Base-by-base conservation (phyloP, 1,140 invertebrate species). In the Procambarus clarkii region DNA sequence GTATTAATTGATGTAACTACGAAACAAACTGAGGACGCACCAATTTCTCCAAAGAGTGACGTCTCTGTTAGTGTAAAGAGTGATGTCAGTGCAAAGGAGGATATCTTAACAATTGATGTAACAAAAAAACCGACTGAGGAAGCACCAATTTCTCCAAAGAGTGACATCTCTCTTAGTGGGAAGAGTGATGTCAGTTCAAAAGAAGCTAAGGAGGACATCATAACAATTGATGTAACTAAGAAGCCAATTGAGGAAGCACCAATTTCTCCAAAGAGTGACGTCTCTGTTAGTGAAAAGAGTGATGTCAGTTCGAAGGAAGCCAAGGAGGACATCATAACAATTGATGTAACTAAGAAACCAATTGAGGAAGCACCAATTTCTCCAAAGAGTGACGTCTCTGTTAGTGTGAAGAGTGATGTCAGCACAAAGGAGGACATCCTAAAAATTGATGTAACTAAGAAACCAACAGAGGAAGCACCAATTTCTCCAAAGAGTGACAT, bases 161-260 rank as follows among this genome's bases (percentile, higher is more conserved):
- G 78, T 88, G 78, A 88, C 64, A 60, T 88, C 1, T 58, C 87
- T 44, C 8, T 71, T 15, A 88, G 87, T 71, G 21, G 24, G 3
- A 88, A 81, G 46, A 82, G 79, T 81, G 87, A 88, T 5, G 15
- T 34, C 15, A 88, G 78, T 82, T 9, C 58, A 2, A 81, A 50
- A 44, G 58, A 21, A 44, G 24, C 18, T 46, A 92, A 79, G 92
- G 92, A 83, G 48, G 50, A 5, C 0, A 69, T 93, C 92, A 76
- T 95, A 24, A 83, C 95, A 24, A 93, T 95, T 87, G 87, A 95
- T 48, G 44, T 80, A 69, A 15, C 34, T 48, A 81, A 88, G 79
- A 74, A 82, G 46, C 21, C 50, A 34, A 13, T 8, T 13, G 79
- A 88, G 9, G 77, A 81, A 21, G 86, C 44, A 24, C 34, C 78